These are phyloP conservation scores for Psittacara wagleri DNA, from an alignment of 2,113 vertebrate species.

Conservation along the genomic window DNA sequence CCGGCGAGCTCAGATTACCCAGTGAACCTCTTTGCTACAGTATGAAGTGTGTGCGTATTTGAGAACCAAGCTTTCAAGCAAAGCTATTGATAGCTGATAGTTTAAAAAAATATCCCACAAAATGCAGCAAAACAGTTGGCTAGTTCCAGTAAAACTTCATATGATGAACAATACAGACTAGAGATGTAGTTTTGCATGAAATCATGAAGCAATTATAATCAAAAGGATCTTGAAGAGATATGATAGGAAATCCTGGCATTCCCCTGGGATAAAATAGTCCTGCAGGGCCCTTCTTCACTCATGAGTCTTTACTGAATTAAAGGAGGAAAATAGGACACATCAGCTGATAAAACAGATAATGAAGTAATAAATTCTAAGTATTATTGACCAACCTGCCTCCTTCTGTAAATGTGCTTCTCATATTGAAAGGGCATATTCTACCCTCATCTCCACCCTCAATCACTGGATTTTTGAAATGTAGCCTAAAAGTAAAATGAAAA, in stretches of 20 bases:
- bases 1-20: not conserved
- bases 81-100: not conserved
- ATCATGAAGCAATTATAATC: slow-evolving; percentile 40
- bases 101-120: not conserved
- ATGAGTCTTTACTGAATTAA: not conserved
- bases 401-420: not conserved
- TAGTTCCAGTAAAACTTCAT: not conserved
- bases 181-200: slow-evolving; percentile 14
- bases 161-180: not conserved
- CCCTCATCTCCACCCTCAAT: not conserved
- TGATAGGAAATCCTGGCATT: slow-evolving; percentile 38
- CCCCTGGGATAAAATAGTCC: slow-evolving; percentile 31
- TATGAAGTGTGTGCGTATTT: not conserved
- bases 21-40: not conserved
- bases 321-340: slow-evolving; percentile 41
- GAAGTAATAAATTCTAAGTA: not conserved
- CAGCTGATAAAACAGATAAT: slow-evolving; percentile 36
- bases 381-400: not conserved
- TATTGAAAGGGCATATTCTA: slow-evolving; percentile 1
- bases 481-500: slow-evolving; percentile 32
- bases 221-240: slow-evolving; percentile 40
- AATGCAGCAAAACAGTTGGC: not conserved
- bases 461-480: slow-evolving; percentile 11
- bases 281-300: slow-evolving; percentile 33
- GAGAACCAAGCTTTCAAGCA: not conserved